A percentile compares a stretch with the other conserved stretches of the same genome.
These are phyloP conservation scores for Hedya salicella DNA, from an alignment of 2,888 invertebrate species.

Conservation along the genomic window DNA sequence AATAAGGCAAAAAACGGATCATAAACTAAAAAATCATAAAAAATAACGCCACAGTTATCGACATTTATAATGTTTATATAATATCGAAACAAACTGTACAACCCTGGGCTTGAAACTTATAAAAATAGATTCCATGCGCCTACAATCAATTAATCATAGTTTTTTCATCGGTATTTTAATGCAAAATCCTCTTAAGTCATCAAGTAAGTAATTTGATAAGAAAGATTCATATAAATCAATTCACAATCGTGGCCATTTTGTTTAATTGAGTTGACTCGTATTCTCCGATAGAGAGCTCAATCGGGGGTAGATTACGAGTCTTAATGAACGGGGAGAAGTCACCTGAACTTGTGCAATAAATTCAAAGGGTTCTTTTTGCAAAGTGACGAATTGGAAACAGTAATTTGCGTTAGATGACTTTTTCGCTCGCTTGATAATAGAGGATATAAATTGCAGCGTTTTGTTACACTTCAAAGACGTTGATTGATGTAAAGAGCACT, in stretches of 20 bases:
- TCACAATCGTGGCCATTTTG: constrained; percentile 1
- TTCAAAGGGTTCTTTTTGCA: constrained; percentile 24
- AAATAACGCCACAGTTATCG: no score
- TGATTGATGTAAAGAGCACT: neutral
- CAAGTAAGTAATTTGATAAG: neutral
- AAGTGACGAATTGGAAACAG: constrained; percentile 25
- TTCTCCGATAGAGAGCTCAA: constrained; percentile 18
- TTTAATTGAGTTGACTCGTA: constrained; percentile 24
- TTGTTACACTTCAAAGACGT: neutral
- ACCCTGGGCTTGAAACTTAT: no score
- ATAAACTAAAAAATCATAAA: no score
- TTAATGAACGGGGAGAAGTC: constrained; percentile 32
- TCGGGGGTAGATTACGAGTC: constrained; percentile 16
- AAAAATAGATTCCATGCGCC: no score
- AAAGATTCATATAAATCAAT: constrained; percentile 2
- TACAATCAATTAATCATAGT: neutral
- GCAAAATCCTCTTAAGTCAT: no score
- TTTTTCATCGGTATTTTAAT: neutral
- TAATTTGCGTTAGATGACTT: constrained; percentile 14
- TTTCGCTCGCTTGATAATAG: neutral
- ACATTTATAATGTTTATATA: no score
- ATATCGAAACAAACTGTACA: no score
- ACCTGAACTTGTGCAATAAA: constrained; percentile 29
- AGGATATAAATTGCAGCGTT: neutral
- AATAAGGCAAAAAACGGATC: no score